Conservation (phyloP, 2,113 vertebrate species). For the Lontra canadensis region DNA sequence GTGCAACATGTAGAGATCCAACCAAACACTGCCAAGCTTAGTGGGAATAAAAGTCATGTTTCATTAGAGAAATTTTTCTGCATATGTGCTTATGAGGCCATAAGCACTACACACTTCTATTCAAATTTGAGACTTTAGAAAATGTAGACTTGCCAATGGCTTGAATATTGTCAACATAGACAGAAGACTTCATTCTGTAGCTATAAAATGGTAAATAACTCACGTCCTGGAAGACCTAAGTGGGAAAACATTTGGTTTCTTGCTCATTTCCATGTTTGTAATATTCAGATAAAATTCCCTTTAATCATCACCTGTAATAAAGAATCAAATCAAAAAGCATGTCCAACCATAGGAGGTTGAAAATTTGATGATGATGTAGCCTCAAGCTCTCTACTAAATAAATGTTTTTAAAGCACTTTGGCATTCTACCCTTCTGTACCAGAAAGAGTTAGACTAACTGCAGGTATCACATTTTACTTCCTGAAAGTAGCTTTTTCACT, state of each 20-base stretch:
- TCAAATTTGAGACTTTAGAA: neutral
- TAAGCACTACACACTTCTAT: neutral
- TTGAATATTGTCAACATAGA: neutral
- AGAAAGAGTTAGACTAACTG: neutral
- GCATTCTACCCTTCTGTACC: neutral
- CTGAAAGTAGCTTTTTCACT: neutral
- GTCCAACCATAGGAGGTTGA: neutral
- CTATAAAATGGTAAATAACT: neutral
- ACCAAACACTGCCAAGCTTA: neutral
- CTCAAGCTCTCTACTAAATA: neutral
- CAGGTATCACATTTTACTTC: neutral
- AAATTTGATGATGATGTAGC: neutral
- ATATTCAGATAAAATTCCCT: slow-evolving; percentile 8
- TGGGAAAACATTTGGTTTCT: neutral
- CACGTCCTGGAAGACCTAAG: neutral
- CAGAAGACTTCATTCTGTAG: neutral
- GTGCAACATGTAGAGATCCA: neutral
- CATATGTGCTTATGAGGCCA: neutral
- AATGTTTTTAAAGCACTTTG: neutral
- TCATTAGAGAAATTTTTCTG: neutral
- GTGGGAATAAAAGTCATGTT: neutral
- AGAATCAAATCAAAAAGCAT: neutral
- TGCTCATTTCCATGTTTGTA: neutral
- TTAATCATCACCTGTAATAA: neutral
- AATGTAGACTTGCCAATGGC: neutral